Evolutionary conservation across 2,888 invertebrate genomes (phyloP).

Genomic region (Acrobasis repandana): DNA sequence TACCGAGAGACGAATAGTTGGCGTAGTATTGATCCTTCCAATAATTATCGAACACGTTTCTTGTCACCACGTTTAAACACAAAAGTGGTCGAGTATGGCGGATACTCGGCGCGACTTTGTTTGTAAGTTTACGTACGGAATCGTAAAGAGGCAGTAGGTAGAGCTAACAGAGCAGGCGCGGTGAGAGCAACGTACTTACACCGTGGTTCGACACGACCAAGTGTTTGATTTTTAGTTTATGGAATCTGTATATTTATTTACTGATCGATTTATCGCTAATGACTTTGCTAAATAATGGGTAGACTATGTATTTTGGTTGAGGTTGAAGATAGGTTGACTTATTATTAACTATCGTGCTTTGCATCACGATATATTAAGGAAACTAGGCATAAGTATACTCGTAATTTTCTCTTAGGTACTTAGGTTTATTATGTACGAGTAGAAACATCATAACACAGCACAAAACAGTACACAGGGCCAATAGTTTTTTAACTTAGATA

Average conservation of each 20-base stretch:
- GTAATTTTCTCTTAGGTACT: too few relatives aligned
- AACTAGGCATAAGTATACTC: too few relatives aligned
- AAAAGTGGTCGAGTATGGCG: constrained; percentile 70
- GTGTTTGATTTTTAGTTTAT: constrained; percentile 29
- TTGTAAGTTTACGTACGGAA: constrained; percentile 76
- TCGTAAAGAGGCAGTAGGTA: constrained; percentile 77
- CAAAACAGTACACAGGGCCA: too few relatives aligned
- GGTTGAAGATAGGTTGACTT: neutral
- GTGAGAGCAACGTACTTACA: constrained; percentile 50
- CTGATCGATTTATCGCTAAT: constrained; percentile 10
- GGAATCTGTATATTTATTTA: constrained; percentile 42
- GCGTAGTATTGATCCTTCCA: constrained; percentile 81
- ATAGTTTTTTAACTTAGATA: too few relatives aligned
- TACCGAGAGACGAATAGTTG: constrained; percentile 76
- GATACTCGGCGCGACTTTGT: constrained; percentile 63
- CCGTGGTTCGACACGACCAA: constrained; percentile 39
- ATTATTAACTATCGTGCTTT: neutral
- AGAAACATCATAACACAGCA: too few relatives aligned
- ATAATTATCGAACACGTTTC: constrained; percentile 83
- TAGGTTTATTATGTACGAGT: too few relatives aligned
- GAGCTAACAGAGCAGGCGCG: constrained; percentile 71
- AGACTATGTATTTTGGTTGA: constrained; percentile 1
- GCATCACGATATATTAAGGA: neutral
- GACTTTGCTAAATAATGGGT: constrained; percentile 4
- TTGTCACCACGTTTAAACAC: constrained; percentile 79